Percentiles rank a stretch among this genome's conserved stretches.
Conservation (phyloP, 2,888 invertebrate species). For the Eulithis prunata region DNA sequence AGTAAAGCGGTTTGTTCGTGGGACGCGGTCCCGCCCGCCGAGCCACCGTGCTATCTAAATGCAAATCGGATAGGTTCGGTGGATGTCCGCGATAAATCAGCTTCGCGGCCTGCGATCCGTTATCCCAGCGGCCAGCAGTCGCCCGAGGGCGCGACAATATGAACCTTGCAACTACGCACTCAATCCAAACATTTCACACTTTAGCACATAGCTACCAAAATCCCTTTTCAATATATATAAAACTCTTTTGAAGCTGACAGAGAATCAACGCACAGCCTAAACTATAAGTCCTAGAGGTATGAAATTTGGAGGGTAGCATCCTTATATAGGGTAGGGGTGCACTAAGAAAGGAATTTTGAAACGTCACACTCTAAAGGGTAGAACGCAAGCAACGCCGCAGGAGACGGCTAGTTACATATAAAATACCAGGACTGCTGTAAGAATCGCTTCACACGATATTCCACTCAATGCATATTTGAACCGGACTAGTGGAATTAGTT, state of each 20-base stretch:
- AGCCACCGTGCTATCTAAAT: conserved; percentile 77
- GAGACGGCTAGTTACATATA: too few species aligned
- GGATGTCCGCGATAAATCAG: conserved; percentile 81
- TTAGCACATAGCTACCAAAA: neutral
- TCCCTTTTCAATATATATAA: too few species aligned
- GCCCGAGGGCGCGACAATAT: conserved; percentile 53
- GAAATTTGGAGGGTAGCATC: too few species aligned
- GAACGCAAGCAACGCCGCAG: too few species aligned
- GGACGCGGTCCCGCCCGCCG: conserved; percentile 51
- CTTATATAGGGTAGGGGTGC: too few species aligned
- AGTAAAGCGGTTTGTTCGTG: conserved; percentile 57
- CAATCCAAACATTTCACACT: conserved; percentile 16
- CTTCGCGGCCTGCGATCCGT: conserved; percentile 66
- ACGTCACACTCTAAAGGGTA: too few species aligned
- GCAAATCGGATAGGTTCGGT: conserved; percentile 83
- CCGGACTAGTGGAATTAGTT: conserved; percentile 46
- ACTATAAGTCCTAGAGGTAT: too few species aligned
- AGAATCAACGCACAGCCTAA: too few species aligned
- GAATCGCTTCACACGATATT: too few species aligned
- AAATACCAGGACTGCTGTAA: neutral
- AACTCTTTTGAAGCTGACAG: too few species aligned
- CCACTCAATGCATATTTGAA: conserved; percentile 22
- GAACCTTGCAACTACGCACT: conserved; percentile 37
- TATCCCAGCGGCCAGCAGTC: conserved; percentile 52
- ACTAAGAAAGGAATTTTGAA: too few species aligned